Evolutionary conservation across 2,797 vertebrate genomes (phyloP), one percentile per base, ranked within the genome.

Genomic region (Anomalospiza imberbis): DNA sequence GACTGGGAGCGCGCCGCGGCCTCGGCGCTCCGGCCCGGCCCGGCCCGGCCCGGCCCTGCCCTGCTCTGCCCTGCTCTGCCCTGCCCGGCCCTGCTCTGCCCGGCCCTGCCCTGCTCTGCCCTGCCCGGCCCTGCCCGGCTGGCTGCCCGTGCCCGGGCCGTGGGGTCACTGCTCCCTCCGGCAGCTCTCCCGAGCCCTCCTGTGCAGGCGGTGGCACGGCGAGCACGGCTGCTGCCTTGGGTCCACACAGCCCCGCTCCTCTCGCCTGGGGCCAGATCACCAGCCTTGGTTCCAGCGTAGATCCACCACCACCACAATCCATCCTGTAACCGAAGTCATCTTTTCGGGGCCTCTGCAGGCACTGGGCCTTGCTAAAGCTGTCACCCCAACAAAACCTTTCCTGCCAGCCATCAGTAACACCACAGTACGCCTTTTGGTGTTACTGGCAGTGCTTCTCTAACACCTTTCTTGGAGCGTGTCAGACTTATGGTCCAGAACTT

Each of bases 161-260:
- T 9, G 29, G 24, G 10, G n/a, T 45, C 34, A 1, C 7, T 28
- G 45, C 29, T 20, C 19, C 53, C 29, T 17, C 19, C 53, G 10
- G 29, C 45, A 2, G 53, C n/a, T 40, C 17, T n/a, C 13, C 45
- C 21, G 9, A 32, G 19, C 45, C 29, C 20, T 2, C 18, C 8
- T 10, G 28, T 16, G 40, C 20, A 0, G 34, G 42, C 34, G 4
- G 31, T 25, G 36, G 2, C 19, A 7, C 9, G 3, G 31, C 1
- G 25, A 16, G 40, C 19, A 2, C 17, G 13, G 54, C 42, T 67
- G 68, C 28, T 38, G 32, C 36, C 7, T 20, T 13, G n/a, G 4
- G 8, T 10, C 4, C 4, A 0, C 9, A 1, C 6, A 7, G 4
- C 6, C 4, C 17, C 13, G 6, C 10, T 16, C 4, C 4, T 8